Conservation (phyloP, 1,140 invertebrate species). For the Wiebesia pumilae region DNA sequence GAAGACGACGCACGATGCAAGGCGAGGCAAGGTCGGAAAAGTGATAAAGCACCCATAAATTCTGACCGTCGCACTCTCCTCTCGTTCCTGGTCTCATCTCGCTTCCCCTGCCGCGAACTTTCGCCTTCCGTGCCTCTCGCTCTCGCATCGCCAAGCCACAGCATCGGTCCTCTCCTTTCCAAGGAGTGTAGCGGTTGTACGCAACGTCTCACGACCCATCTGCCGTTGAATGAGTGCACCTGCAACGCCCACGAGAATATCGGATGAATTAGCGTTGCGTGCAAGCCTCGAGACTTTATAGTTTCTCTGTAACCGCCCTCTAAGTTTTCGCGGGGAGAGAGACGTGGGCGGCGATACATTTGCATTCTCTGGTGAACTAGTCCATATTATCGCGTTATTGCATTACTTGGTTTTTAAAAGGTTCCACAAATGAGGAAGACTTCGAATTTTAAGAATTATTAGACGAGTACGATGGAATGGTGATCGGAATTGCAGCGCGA, state of each 20-base stretch:
- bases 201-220: constrained; percentile 62
- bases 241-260: constrained; percentile 58
- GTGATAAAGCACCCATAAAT: constrained; percentile 76
- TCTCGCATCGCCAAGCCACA: not conserved
- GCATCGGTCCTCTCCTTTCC: not conserved
- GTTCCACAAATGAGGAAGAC: not conserved
- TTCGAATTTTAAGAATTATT: not conserved
- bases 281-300: not conserved
- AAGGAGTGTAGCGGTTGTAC: not conserved
- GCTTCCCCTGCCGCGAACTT: not conserved
- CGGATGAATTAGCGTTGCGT: constrained; percentile 9
- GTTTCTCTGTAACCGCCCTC: not conserved
- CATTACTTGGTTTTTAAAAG: too few relatives aligned
- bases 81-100: constrained; percentile 40
- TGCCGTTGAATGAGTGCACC: constrained; percentile 58
- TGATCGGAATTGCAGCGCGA: not conserved
- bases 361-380: not conserved
- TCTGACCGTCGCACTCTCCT: constrained; percentile 50
- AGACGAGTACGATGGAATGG: not conserved
- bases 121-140: not conserved
- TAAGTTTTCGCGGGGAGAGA: not conserved
- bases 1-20: constrained; percentile 63
- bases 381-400: not conserved
- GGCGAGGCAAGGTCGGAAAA: constrained; percentile 71
- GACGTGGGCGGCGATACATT: too few relatives aligned